phyloP scores from a whole-genome alignment of 2,797 vertebrate genomes.

The Epinephelus awoara region DNA sequence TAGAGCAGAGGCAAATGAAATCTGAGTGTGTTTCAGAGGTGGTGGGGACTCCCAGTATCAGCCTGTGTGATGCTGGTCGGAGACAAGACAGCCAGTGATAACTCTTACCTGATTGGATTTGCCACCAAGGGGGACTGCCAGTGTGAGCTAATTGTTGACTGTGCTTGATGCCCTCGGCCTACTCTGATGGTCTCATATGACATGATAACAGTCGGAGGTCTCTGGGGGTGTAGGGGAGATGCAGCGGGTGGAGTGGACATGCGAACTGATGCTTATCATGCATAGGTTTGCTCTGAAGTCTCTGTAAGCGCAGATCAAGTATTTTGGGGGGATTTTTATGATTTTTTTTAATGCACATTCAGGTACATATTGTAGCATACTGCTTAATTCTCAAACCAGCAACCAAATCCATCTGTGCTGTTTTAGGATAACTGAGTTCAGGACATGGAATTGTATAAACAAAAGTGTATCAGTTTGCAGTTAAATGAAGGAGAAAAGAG shows the following conservation, averaged over 20 bases:
- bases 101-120: constrained; percentile 78
- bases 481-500: constrained; percentile 35
- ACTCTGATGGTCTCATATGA: constrained; percentile 80
- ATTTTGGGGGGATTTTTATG: not conserved
- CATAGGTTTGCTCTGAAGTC: constrained; percentile 9
- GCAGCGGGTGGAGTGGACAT: constrained; percentile 25
- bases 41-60: constrained; percentile 1
- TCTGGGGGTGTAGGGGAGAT: constrained; percentile 35
- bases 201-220: constrained; percentile 68
- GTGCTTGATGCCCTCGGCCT: constrained; percentile 69
- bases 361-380: not conserved
- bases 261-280: constrained; percentile 46
- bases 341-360: not conserved
- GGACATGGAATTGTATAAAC: constrained; percentile 7
- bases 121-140: constrained; percentile 69
- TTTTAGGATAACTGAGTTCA: not conserved
- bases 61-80: constrained; percentile 30
- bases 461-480: constrained; percentile 9
- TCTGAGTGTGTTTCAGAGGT: constrained; percentile 41
- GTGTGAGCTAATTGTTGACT: constrained; percentile 82
- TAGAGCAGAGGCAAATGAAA: constrained; percentile 37
- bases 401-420: not conserved
- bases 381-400: not conserved
- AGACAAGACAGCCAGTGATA: constrained; percentile 66
- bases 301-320: not conserved